phyloP scores from a whole-genome alignment of 2,113 vertebrate genomes.

The Puntigrus tetrazona region DNA sequence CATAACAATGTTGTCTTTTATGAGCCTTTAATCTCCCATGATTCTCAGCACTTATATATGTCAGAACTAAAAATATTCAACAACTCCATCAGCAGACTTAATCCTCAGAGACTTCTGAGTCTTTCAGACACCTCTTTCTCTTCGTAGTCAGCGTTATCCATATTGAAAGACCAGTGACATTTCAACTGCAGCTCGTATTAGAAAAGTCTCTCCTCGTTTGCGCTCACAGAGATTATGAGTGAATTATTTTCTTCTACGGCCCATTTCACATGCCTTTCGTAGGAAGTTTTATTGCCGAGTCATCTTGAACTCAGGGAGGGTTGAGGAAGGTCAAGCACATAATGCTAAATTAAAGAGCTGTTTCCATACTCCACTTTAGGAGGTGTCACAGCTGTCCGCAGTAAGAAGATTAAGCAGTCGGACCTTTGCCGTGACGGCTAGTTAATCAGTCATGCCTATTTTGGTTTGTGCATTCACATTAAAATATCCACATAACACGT shows the following conservation, averaged over 20 bases:
- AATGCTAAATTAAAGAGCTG: slow-evolving; percentile 14
- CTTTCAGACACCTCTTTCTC: background rate
- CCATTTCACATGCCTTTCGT: slow-evolving; percentile 10
- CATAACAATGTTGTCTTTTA: background rate
- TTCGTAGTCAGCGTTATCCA: background rate
- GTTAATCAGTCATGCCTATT: background rate
- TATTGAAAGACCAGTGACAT: slow-evolving; percentile 9
- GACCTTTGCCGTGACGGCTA: background rate
- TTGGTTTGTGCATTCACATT: background rate
- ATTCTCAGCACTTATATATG: background rate
- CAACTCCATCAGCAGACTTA: slow-evolving; percentile 8
- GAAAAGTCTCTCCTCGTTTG: background rate
- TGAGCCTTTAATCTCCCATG: slow-evolving; percentile 2
- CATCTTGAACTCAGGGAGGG: background rate
- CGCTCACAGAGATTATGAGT: background rate
- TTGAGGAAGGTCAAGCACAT: slow-evolving; percentile 11
- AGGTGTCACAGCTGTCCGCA: background rate
- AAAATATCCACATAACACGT: background rate
- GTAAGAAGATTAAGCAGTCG: background rate
- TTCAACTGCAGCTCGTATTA: slow-evolving; percentile 13
- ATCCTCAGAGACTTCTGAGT: background rate
- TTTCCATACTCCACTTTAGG: background rate
- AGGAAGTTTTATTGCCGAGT: background rate
- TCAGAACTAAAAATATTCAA: slow-evolving; percentile 3
- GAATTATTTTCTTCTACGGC: slow-evolving; percentile 13